Conservation (phyloP, 2,888 invertebrate species). For the Meiosimyza platycephala region DNA sequence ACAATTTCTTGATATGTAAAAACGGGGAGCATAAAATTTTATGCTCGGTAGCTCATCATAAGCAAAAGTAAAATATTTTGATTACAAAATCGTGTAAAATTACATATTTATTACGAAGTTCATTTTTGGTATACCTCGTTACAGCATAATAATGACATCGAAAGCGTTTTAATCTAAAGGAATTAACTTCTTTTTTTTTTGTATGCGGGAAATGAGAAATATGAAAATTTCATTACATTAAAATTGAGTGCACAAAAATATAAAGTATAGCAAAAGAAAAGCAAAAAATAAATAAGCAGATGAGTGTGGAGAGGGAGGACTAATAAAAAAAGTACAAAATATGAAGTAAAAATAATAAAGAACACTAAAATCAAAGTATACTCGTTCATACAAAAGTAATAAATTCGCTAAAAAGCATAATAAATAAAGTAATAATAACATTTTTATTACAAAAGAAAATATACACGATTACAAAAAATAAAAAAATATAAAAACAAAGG, state of each 20-base stretch:
- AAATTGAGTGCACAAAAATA: not conserved
- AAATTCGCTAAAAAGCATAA: constrained; percentile 59
- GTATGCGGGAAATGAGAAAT: not conserved
- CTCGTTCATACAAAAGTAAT: constrained; percentile 49
- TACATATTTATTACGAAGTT: constrained; percentile 22
- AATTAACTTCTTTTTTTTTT: not conserved
- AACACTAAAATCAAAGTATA: constrained; percentile 19
- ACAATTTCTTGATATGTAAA: constrained; percentile 21
- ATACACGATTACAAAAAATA: not conserved
- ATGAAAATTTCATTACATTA: constrained; percentile 10
- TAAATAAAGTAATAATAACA: constrained; percentile 64
- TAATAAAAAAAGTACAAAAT: not conserved
- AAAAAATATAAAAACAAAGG: constrained; percentile 10
- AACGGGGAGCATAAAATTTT: constrained; percentile 13
- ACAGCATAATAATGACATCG: no score
- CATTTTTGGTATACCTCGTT: no score
- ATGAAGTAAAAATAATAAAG: not conserved
- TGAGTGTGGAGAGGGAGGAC: not conserved
- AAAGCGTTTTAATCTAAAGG: no score
- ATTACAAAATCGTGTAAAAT: constrained; percentile 25
- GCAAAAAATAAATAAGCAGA: not conserved
- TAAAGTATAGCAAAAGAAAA: not conserved
- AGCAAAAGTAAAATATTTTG: constrained; percentile 18
- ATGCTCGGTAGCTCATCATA: not conserved
- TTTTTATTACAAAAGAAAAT: constrained; percentile 55